A percentile compares a stretch with the other conserved stretches of the same genome.
phyloP scores from a whole-genome alignment of 1,140 invertebrate species.

The Drosophila baimaii region DNA sequence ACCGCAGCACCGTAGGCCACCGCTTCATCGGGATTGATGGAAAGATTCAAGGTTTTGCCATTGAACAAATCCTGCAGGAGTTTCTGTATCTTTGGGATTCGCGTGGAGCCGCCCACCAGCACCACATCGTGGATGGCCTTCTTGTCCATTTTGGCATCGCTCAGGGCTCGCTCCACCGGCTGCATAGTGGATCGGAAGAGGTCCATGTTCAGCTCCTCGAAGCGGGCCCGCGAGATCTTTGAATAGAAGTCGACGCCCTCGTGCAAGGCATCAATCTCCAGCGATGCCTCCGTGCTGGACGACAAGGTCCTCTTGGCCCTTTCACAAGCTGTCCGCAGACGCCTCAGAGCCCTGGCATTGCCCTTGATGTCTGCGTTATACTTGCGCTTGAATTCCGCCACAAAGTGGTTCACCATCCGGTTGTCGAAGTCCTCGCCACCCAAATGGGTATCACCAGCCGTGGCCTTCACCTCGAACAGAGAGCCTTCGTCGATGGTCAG shows the following conservation, averaged over 20 bases:
- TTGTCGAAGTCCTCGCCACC: slow-evolving; percentile 92
- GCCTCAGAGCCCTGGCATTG: slow-evolving; percentile 91
- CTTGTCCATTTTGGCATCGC: slow-evolving; percentile 91
- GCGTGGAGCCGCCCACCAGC: slow-evolving; percentile 87
- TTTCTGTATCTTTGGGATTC: slow-evolving; percentile 89
- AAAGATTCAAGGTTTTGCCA: slow-evolving; percentile 88
- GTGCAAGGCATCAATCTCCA: slow-evolving; percentile 91
- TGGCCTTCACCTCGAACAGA: slow-evolving; percentile 91
- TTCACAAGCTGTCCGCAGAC: slow-evolving; percentile 91
- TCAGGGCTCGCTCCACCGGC: slow-evolving; percentile 90
- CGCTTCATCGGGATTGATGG: slow-evolving; percentile 92
- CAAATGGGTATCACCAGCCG: slow-evolving; percentile 90
- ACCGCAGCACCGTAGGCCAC: slow-evolving; percentile 90
- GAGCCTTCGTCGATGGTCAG: slow-evolving; percentile 94
- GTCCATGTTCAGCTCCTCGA: slow-evolving; percentile 95
- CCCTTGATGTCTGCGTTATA: slow-evolving; percentile 90
- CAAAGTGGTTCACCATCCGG: slow-evolving; percentile 92
- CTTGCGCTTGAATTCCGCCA: slow-evolving; percentile 92
- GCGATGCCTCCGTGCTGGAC: slow-evolving; percentile 88
- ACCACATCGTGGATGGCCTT: slow-evolving; percentile 88
- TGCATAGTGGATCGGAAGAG: slow-evolving; percentile 89
- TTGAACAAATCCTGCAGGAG: slow-evolving; percentile 88
- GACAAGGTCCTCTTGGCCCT: slow-evolving; percentile 88
- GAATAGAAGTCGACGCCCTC: slow-evolving; percentile 94
- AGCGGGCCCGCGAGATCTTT: slow-evolving; percentile 92